Evolutionary conservation across 2,113 vertebrate genomes (phyloP).

Genomic region (Setophaga coronata): DNA sequence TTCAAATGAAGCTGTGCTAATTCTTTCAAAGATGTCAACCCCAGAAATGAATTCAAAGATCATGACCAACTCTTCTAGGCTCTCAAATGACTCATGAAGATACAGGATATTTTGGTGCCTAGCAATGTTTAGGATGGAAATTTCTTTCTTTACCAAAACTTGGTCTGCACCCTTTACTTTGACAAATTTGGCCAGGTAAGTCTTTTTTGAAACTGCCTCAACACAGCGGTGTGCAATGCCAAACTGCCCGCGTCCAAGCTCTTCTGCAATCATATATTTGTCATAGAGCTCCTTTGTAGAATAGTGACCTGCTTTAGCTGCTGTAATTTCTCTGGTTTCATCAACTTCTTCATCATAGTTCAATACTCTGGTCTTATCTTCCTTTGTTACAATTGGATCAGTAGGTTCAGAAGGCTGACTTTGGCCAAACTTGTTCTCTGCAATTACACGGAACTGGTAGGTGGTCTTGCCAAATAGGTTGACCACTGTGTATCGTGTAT

Average conservation of each 20-base stretch:
- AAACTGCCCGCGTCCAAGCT: slow-evolving; percentile 93
- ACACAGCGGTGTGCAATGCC: slow-evolving; percentile 93
- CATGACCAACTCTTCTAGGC: slow-evolving; percentile 95
- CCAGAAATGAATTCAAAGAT: slow-evolving; percentile 98
- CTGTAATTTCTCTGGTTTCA: slow-evolving; percentile 81
- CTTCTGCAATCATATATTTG: slow-evolving; percentile 95
- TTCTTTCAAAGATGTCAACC: slow-evolving; percentile 92
- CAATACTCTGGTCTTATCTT: slow-evolving; percentile 92
- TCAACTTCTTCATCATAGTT: slow-evolving; percentile 97
- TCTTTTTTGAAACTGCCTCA: slow-evolving; percentile 89
- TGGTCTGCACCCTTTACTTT: slow-evolving; percentile 98
- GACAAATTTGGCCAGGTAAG: slow-evolving; percentile 94
- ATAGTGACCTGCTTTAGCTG: slow-evolving; percentile 84
- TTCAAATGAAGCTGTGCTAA: slow-evolving; percentile 87
- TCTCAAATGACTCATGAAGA: slow-evolving; percentile 94
- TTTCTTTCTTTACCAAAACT: slow-evolving; percentile 94
- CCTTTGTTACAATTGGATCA: slow-evolving; percentile 92
- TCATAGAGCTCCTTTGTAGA: slow-evolving; percentile 90
- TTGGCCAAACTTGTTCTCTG: slow-evolving; percentile 97
- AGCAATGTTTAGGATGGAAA: slow-evolving; percentile 89
- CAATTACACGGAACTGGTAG: slow-evolving; percentile 96
- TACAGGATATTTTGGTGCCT: slow-evolving; percentile 88
- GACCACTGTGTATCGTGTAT: slow-evolving; percentile 90
- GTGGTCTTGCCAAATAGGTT: slow-evolving; percentile 96
- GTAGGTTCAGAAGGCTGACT: slow-evolving; percentile 92